Evolutionary conservation across 1,140 invertebrate genomes (phyloP).

Genomic region (Dendrolimus punctatus): DNA sequence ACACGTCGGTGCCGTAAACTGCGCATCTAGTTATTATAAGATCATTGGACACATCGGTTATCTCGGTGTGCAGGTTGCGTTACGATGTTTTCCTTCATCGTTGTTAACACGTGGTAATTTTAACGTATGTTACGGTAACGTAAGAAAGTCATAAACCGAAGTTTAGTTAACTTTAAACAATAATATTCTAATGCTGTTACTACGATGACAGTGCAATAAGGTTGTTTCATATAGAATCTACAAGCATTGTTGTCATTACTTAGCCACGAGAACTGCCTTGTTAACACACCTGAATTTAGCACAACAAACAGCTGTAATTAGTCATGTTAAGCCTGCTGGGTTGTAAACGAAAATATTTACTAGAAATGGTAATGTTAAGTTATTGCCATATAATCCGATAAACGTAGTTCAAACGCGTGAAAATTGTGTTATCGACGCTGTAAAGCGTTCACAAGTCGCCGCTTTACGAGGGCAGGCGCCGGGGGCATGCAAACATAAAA

Average conservation of each 20-base stretch:
- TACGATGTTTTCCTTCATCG: too few species aligned
- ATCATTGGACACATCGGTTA: too few species aligned
- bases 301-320: constrained; percentile 56
- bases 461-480: constrained; percentile 63
- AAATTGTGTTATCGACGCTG: constrained; percentile 65
- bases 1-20: too few species aligned
- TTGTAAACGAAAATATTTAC: constrained; percentile 60
- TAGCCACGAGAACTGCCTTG: constrained; percentile 9
- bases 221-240: background rate
- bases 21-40: too few species aligned
- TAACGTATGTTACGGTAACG: too few species aligned
- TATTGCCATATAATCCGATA: constrained; percentile 66
- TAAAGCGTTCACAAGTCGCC: constrained; percentile 63
- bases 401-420: constrained; percentile 48
- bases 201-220: too few species aligned
- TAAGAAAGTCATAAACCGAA: too few species aligned
- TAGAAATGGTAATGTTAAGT: constrained; percentile 37
- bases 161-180: too few species aligned
- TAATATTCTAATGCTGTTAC: too few species aligned
- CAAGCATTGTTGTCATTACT: background rate
- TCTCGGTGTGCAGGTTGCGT: too few species aligned
- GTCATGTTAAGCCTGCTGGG: constrained; percentile 43
- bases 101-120: too few species aligned
- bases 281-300: constrained; percentile 52
- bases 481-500: constrained; percentile 67